A percentile compares a stretch with the other conserved stretches of the same genome.
These are phyloP conservation scores for Brachyptera risi DNA, from an alignment of 2,888 invertebrate genomes.

Conservation along the genomic window DNA sequence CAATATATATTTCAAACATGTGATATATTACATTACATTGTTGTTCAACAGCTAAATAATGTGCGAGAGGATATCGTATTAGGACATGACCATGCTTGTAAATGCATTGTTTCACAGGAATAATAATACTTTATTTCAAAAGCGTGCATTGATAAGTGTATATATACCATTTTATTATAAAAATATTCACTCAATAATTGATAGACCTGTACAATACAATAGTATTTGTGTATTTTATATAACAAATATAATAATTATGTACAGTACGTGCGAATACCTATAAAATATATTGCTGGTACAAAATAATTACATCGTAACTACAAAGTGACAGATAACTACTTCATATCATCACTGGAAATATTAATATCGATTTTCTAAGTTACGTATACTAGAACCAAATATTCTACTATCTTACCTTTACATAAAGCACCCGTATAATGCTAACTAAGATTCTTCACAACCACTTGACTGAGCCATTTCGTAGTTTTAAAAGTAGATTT, in stretches of 20 bases:
- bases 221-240: neutral
- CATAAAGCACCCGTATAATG: neutral
- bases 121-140: constrained; percentile 7
- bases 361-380: neutral
- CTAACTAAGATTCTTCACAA: constrained; percentile 3
- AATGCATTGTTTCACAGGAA: no score
- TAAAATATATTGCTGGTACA: neutral
- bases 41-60: neutral
- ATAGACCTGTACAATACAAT: neutral
- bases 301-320: neutral
- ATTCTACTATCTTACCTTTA: neutral
- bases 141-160: neutral
- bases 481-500: no score
- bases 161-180: no score
- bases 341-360: no score
- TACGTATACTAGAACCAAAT: neutral
- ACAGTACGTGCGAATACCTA: neutral
- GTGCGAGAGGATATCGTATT: neutral
- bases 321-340: no score
- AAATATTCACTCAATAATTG: neutral
- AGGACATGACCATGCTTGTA: neutral
- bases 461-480: constrained; percentile 7
- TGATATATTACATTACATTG: no score
- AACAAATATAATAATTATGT: neutral
- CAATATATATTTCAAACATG: no score